Evolutionary conservation across 1,140 invertebrate genomes (phyloP).

Genomic region (Dolichoris vasculosae): DNA sequence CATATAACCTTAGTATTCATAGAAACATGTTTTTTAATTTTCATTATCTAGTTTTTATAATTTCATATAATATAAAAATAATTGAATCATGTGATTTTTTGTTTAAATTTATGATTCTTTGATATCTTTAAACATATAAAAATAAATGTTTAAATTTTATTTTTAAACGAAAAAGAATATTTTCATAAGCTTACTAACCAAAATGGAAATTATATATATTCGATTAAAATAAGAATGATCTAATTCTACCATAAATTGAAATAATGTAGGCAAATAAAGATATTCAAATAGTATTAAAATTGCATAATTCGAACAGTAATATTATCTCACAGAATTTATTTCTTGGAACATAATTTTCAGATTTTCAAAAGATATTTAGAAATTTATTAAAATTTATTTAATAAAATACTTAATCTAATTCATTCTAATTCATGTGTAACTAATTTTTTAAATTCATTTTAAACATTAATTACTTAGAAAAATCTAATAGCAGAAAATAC

Average conservation of each 20-base stretch:
- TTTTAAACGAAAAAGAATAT: neutral
- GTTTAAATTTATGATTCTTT: neutral
- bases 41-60: neutral
- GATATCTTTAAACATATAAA: neutral
- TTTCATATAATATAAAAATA: neutral
- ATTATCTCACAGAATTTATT: neutral
- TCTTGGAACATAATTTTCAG: too few species aligned
- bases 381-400: too few species aligned
- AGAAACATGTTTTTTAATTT: neutral
- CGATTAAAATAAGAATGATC: neutral
- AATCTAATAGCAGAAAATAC: too few species aligned
- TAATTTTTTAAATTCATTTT: too few species aligned
- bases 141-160: neutral
- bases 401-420: too few species aligned
- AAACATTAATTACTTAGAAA: too few species aligned
- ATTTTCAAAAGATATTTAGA: too few species aligned
- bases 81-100: neutral
- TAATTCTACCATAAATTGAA: neutral
- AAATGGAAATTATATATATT: neutral
- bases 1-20: neutral
- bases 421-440: too few species aligned
- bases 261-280: neutral
- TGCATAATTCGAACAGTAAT: neutral
- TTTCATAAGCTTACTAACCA: neutral
- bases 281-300: constrained; percentile 15